Base-by-base conservation (phyloP, 2,888 invertebrate genomes). In the Luffia ferchaultella region DNA sequence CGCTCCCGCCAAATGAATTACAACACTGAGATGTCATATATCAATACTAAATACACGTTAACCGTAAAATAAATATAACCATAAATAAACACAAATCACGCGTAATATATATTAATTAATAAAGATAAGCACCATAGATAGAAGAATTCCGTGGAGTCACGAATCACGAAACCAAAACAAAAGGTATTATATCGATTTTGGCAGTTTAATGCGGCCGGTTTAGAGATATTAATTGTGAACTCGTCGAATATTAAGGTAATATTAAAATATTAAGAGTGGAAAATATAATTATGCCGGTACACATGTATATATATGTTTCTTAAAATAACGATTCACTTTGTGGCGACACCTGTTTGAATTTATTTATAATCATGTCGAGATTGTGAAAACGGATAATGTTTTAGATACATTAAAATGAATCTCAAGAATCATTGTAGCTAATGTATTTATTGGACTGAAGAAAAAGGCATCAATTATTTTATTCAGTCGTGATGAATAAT, bases 1-100 rank as follows among this genome's bases (percentile, higher is more conserved):
- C 66, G 73, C 68, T 62, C 51, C 48, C 54, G 47, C 51, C 60
- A 7, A 30, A 30, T 12, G 5, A 12, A 12, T n/a, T n/a, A n/a
- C n/a, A n/a, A n/a, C n/a, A n/a, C n/a, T n/a, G n/a, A n/a, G n/a
- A n/a, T n/a, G n/a, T n/a, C n/a, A n/a, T n/a, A n/a, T n/a, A n/a
- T n/a, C n/a, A n/a, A n/a, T n/a, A n/a, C n/a, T n/a, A n/a, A n/a
- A n/a, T n/a, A n/a, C n/a, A n/a, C n/a, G n/a, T n/a, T n/a, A n/a
- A n/a, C n/a, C n/a, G n/a, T n/a, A n/a, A n/a, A n/a, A n/a, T n/a
- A n/a, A n/a, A n/a, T n/a, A n/a, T n/a, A n/a, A n/a, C n/a, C n/a
- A n/a, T n/a, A n/a, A n/a, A n/a, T n/a, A n/a, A n/a, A n/a, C n/a
- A n/a, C n/a, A n/a, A n/a, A n/a, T n/a, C n/a, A n/a, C n/a, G n/a